phyloP scores from a whole-genome alignment of 2,888 invertebrate species.

The Chrysolina oricalcia region DNA sequence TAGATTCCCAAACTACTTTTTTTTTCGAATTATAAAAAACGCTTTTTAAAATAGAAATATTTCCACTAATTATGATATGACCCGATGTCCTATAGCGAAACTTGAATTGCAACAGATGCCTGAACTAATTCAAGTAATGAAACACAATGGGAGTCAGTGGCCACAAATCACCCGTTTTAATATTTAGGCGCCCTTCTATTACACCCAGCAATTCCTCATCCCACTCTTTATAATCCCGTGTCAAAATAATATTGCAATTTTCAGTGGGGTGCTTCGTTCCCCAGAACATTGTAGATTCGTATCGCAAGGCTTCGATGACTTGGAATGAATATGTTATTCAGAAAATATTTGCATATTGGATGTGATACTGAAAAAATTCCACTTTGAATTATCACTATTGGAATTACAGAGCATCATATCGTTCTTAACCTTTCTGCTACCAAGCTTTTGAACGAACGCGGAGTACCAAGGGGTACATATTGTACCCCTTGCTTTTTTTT shows the following conservation, averaged over 20 bases:
- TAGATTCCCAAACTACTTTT: too few species aligned
- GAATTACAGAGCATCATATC: not conserved
- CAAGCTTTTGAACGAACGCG: too few species aligned
- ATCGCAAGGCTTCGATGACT: not conserved
- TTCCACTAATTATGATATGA: not conserved
- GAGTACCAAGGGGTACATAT: too few species aligned
- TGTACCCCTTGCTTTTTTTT: too few species aligned
- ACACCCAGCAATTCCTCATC: constrained; percentile 40
- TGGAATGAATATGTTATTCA: not conserved
- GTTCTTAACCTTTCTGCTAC: too few species aligned
- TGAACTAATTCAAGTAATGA: constrained; percentile 30
- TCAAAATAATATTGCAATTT: constrained; percentile 51
- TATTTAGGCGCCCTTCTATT: constrained; percentile 56
- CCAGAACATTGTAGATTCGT: constrained; percentile 30
- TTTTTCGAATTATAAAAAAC: too few species aligned
- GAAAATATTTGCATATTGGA: not conserved
- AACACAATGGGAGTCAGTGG: constrained; percentile 54
- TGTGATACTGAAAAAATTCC: not conserved
- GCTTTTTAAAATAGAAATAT: too few species aligned
- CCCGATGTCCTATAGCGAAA: not conserved
- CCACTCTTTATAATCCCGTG: constrained; percentile 54
- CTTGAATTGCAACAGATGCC: constrained; percentile 25
- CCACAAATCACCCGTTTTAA: constrained; percentile 66
- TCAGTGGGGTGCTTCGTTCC: constrained; percentile 45
- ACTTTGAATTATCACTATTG: too few species aligned